Percentiles rank a stretch among this genome's conserved stretches.
phyloP scores from a whole-genome alignment of 1,140 invertebrate species.

The Cephus cinctus region DNA sequence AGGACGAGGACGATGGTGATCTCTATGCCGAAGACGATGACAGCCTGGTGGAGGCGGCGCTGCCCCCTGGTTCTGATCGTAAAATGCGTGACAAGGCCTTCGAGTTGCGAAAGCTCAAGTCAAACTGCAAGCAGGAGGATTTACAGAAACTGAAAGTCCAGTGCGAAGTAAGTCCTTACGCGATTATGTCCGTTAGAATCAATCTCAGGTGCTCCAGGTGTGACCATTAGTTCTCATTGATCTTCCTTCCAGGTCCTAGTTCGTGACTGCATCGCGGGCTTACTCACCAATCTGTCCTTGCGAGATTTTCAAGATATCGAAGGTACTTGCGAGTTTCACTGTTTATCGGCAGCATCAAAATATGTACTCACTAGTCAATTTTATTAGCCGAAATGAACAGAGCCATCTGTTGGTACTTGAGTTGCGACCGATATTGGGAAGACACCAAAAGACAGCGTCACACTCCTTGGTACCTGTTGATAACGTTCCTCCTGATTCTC shows the following conservation, averaged over 20 bases:
- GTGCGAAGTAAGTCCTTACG: constrained; percentile 60
- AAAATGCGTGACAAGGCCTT: constrained; percentile 61
- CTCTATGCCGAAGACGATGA: constrained; percentile 47
- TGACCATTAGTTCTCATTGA: too few species aligned
- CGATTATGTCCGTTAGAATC: too few species aligned
- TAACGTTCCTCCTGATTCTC: constrained; percentile 74
- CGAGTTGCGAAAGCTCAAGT: constrained; percentile 71
- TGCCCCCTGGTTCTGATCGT: constrained; percentile 65
- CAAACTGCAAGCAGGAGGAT: constrained; percentile 79
- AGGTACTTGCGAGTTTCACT: constrained; percentile 56
- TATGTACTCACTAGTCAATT: constrained; percentile 6
- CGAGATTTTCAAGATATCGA: constrained; percentile 84
- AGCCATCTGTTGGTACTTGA: constrained; percentile 87
- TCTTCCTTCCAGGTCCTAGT: constrained; percentile 58
- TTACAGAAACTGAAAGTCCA: constrained; percentile 70
- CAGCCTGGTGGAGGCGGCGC: constrained; percentile 68
- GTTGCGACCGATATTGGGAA: constrained; percentile 89
- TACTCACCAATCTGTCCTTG: constrained; percentile 74
- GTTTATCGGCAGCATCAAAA: not conserved
- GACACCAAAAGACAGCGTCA: constrained; percentile 72
- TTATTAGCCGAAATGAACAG: constrained; percentile 78
- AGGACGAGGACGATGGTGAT: constrained; percentile 34
- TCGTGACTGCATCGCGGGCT: constrained; percentile 73
- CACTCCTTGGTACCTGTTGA: constrained; percentile 76
- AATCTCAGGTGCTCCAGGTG: too few species aligned